Conservation (phyloP, 1,140 invertebrate species). For the Cheumatopsyche charites region DNA sequence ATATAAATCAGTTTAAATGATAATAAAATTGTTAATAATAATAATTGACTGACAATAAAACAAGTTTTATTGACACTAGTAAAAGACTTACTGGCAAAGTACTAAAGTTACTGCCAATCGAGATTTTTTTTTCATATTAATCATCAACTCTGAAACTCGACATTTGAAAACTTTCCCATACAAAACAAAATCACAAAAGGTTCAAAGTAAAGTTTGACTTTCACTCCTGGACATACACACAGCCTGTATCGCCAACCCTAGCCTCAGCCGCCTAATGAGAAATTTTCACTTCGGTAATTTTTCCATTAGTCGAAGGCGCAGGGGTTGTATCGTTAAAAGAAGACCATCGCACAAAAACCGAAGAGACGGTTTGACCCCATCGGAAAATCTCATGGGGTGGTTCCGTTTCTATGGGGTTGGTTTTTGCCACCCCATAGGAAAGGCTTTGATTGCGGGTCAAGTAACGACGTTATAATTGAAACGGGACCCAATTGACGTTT, state of each 20-base stretch:
- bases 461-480: constrained; percentile 15
- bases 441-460: constrained; percentile 30
- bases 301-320: constrained; percentile 40
- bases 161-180: too few species aligned
- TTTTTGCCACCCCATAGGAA: background rate
- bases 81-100: too few species aligned
- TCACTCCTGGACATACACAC: constrained; percentile 11
- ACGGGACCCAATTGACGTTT: constrained; percentile 17
- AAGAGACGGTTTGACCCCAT: too few species aligned
- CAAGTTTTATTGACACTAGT: too few species aligned
- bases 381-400: background rate
- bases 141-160: too few species aligned
- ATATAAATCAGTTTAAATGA: too few species aligned
- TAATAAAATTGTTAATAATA: too few species aligned
- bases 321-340: constrained; percentile 29
- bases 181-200: too few species aligned
- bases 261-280: constrained; percentile 42
- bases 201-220: constrained; percentile 15
- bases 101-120: too few species aligned
- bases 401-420: background rate
- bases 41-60: too few species aligned
- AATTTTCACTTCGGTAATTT: constrained; percentile 49
- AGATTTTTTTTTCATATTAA: too few species aligned
- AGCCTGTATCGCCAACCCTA: too few species aligned
- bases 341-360: constrained; percentile 5